Evolutionary conservation across 1,140 invertebrate species (phyloP).

Genomic region (Pseudomyrmex pallidus): DNA sequence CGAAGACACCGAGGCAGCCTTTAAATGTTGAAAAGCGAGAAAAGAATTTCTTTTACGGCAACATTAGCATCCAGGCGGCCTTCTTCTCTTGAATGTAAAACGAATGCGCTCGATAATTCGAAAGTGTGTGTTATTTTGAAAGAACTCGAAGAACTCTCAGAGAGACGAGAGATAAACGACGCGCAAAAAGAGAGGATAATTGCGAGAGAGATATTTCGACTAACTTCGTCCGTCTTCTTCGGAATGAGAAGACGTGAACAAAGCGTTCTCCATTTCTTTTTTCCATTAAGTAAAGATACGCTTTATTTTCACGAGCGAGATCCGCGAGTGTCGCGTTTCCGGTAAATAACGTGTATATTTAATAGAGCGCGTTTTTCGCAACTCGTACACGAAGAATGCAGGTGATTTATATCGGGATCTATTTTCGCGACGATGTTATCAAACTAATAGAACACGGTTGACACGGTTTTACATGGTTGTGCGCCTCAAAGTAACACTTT

Average conservation of each 20-base stretch:
- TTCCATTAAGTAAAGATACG: not conserved
- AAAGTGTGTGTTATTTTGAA: not conserved
- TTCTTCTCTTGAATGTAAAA: slow-evolving; percentile 6
- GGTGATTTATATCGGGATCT: too few species aligned
- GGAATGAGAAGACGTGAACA: not conserved
- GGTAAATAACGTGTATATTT: not conserved
- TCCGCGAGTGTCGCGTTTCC: not conserved
- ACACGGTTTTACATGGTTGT: not conserved
- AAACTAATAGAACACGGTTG: slow-evolving; percentile 20
- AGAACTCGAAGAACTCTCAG: not conserved
- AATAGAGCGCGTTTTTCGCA: not conserved
- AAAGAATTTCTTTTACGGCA: slow-evolving; percentile 5
- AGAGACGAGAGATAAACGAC: not conserved
- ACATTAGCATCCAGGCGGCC: slow-evolving; percentile 6
- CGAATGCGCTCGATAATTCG: slow-evolving; percentile 27
- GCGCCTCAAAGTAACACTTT: slow-evolving; percentile 2
- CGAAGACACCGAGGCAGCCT: not conserved
- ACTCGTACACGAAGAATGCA: too few species aligned
- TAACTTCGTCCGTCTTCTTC: not conserved
- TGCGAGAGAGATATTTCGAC: not conserved
- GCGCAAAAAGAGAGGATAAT: not conserved
- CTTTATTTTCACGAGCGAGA: slow-evolving; percentile 9
- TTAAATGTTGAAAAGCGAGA: slow-evolving; percentile 27
- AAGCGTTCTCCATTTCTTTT: not conserved
- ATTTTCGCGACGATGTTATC: not conserved